Percentiles rank a stretch among this genome's conserved stretches.
phyloP scores from a whole-genome alignment of 2,888 invertebrate species.

The Euclidia mi region DNA sequence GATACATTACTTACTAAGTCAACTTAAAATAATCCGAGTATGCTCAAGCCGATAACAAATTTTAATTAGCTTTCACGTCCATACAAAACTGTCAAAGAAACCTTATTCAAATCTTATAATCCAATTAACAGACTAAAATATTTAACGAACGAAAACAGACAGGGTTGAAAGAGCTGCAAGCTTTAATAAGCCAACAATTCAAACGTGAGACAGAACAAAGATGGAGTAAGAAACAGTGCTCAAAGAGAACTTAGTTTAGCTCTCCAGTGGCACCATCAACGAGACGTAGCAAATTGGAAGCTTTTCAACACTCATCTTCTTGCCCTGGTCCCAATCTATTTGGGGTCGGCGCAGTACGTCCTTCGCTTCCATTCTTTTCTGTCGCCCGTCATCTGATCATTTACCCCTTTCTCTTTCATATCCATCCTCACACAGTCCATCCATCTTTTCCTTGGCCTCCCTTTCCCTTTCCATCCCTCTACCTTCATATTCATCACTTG shows the following conservation, averaged over 20 bases:
- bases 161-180: constrained; percentile 57
- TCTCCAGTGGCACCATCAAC: constrained; percentile 34
- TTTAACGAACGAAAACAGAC: constrained; percentile 65
- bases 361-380: too few relatives aligned
- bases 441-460: too few relatives aligned
- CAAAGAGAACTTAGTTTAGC: constrained; percentile 38
- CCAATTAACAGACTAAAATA: constrained; percentile 67
- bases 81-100: constrained; percentile 51
- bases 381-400: too few relatives aligned
- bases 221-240: constrained; percentile 47
- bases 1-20: constrained; percentile 40
- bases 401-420: too few relatives aligned
- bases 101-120: constrained; percentile 63
- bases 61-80: constrained; percentile 53
- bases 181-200: constrained; percentile 56
- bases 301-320: too few relatives aligned
- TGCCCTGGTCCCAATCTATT: too few relatives aligned
- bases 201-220: constrained; percentile 57
- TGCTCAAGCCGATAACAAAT: constrained; percentile 47
- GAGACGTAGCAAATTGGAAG: not conserved
- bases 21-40: constrained; percentile 49
- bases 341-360: too few relatives aligned
- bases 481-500: too few relatives aligned
- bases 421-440: too few relatives aligned
- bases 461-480: too few relatives aligned